These are phyloP conservation scores for Orchestia grillus DNA, from an alignment of 1,140 invertebrate species.

Conservation along the genomic window DNA sequence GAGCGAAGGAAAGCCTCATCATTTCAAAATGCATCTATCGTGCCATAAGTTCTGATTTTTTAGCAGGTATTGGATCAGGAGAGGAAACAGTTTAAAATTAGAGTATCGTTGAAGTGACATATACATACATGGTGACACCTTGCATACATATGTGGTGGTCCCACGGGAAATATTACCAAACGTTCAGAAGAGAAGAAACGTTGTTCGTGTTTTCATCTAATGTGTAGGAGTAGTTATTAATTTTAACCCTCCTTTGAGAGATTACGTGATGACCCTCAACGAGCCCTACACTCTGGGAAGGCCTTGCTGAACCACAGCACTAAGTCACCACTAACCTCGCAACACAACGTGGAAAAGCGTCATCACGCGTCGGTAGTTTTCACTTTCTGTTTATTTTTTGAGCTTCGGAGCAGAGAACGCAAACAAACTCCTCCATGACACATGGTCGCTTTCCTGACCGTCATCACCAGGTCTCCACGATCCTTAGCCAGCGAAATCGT, in stretches of 20 bases:
- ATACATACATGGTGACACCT: no score
- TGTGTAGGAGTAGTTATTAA: background rate
- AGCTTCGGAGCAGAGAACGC: background rate
- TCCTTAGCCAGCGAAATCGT: background rate
- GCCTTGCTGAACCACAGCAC: background rate
- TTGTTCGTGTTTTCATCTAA: background rate
- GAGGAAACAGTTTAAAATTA: background rate
- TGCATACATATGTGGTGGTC: background rate
- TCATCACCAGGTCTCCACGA: background rate
- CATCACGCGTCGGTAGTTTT: background rate
- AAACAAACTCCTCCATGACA: background rate
- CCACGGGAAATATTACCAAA: background rate
- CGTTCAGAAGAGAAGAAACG: background rate
- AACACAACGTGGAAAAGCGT: background rate
- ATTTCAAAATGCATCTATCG: background rate
- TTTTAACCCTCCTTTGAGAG: background rate
- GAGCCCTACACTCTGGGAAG: background rate
- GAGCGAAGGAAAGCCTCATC: background rate
- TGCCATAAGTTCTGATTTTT: background rate
- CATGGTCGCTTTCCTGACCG: background rate
- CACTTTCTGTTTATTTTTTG: background rate
- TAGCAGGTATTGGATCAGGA: background rate
- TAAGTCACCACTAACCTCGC: background rate
- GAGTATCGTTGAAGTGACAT: background rate
- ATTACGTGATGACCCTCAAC: background rate